A percentile compares a stretch with the other conserved stretches of the same genome.
Conservation (phyloP, 1,140 invertebrate species). For the Drosophila tani region DNA sequence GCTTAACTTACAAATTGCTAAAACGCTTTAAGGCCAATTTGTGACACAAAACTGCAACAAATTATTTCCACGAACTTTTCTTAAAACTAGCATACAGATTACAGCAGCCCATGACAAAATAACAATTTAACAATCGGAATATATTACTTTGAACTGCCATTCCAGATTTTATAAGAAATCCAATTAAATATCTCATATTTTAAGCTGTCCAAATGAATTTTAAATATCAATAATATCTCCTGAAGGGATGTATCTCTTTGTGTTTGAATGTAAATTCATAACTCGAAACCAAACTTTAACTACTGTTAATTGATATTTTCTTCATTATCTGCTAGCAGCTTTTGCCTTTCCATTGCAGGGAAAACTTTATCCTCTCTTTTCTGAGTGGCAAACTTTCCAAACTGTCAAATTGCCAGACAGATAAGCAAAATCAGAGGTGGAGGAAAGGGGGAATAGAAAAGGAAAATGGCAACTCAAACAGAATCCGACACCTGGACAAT, state of each 20-base stretch:
- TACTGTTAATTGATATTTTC: conserved; percentile 49
- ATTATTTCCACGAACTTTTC: not conserved
- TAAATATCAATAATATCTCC: conserved; percentile 11
- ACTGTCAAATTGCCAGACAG: conserved; percentile 52
- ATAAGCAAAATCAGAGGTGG: conserved; percentile 21
- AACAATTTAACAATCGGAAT: conserved; percentile 1
- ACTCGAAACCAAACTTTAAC: conserved; percentile 41
- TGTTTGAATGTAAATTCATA: conserved; percentile 27
- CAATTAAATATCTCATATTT: conserved; percentile 3
- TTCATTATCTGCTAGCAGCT: conserved; percentile 9
- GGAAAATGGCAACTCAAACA: conserved; percentile 40
- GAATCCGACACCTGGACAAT: conserved; percentile 43
- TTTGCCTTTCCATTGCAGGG: conserved; percentile 9
- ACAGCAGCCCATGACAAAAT: not conserved
- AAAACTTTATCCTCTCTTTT: conserved; percentile 34
- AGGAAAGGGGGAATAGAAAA: not conserved
- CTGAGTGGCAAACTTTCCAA: conserved; percentile 44
- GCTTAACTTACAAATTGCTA: too few species aligned
- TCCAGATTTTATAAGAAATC: not conserved
- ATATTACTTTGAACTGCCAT: not conserved
- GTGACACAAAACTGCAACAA: not conserved
- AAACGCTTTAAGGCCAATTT: not conserved
- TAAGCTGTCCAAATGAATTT: not conserved
- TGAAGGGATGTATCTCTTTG: conserved; percentile 7
- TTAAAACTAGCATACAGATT: not conserved